phyloP scores from a whole-genome alignment of 2,888 invertebrate species.

The Polymixis lichenea region DNA sequence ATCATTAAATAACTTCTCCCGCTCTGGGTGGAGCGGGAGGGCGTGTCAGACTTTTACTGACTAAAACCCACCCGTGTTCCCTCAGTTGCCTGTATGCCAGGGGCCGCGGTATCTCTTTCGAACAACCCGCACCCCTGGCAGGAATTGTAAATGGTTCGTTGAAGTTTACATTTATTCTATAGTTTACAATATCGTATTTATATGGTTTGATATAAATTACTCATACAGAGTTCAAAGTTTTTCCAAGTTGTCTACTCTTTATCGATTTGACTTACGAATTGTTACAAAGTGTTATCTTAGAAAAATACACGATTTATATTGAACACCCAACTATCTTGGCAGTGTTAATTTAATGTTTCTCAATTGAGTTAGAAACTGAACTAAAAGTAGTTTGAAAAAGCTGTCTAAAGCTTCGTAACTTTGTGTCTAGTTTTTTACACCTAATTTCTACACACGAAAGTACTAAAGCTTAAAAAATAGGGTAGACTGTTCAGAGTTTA shows the following conservation, averaged over 20 bases:
- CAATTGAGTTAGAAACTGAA: slow-evolving; percentile 16
- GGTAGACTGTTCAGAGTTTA: not conserved
- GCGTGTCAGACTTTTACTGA: no score
- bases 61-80: no score
- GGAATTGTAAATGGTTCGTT: no score
- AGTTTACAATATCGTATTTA: no score
- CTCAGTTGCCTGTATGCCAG: no score
- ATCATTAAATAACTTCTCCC: no score
- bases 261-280: not conserved
- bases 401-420: slow-evolving; percentile 10
- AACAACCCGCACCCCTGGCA: no score
- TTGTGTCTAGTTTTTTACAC: not conserved
- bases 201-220: no score
- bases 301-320: slow-evolving; percentile 3
- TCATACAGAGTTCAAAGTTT: not conserved
- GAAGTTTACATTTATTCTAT: no score
- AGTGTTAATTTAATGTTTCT: not conserved
- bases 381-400: slow-evolving; percentile 8
- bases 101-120: no score
- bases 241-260: not conserved
- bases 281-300: not conserved
- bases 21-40: no score
- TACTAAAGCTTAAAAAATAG: slow-evolving; percentile 15
- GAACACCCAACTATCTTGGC: not conserved
- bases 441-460: not conserved